Evolutionary conservation across 1,140 invertebrate genomes (phyloP).

Genomic region (Drosophila sulfurigaster): DNA sequence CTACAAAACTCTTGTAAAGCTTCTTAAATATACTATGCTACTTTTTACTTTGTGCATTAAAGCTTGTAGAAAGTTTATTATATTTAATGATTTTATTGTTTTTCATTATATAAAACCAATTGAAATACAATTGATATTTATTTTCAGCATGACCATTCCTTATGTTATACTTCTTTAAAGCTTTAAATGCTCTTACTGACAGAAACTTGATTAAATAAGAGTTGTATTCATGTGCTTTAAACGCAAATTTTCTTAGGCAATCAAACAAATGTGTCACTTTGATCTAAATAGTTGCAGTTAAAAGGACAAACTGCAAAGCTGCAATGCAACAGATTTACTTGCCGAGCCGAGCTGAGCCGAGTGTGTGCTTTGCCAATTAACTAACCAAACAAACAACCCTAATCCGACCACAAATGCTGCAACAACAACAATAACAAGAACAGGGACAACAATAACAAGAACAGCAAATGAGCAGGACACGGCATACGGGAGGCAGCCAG

Average conservation of each 20-base stretch:
- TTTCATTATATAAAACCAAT: no score
- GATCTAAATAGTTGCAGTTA: background rate
- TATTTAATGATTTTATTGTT: no score
- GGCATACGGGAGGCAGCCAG: background rate
- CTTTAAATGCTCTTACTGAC: background rate
- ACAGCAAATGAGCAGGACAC: background rate
- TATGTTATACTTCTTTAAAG: background rate
- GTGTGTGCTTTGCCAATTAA: conserved; percentile 59
- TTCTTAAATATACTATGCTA: no score
- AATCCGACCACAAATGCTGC: conserved; percentile 26
- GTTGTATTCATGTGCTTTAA: background rate
- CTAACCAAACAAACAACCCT: conserved; percentile 47
- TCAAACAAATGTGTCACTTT: background rate
- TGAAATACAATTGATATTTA: no score
- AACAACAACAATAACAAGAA: conserved; percentile 33
- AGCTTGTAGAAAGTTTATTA: no score
- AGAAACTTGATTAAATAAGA: background rate
- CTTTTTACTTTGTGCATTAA: no score
- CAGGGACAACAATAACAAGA: conserved; percentile 29
- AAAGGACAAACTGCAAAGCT: background rate
- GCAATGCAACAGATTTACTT: conserved; percentile 17
- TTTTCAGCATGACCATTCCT: no score
- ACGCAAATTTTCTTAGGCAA: background rate
- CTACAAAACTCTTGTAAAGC: no score
- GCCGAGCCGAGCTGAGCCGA: background rate